Base-by-base conservation (phyloP, 2,113 vertebrate genomes). In the Kobus ellipsiprymnus region DNA sequence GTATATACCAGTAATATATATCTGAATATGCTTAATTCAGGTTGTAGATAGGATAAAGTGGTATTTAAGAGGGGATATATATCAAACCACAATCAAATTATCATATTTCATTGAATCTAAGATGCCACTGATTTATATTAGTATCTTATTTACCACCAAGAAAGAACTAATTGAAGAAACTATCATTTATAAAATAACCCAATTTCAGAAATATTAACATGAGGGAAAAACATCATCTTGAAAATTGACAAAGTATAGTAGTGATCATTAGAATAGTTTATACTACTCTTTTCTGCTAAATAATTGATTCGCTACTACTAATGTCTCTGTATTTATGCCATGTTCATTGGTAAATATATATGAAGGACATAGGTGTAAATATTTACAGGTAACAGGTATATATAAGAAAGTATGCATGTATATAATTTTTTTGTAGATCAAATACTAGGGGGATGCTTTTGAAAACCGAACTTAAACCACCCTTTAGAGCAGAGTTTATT, bases 141-240 rank as follows among this genome's bases (percentile, higher is more conserved):
- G 14, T 71, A 88, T 57, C 36, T 64, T 84, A 55, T 84, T 94
- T 92, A 77, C 17, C 36, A 52, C 36, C 19, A 74, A 77, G 30
- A 90, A 95, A 95, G 19, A 94, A 55, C 87, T 90, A 67, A 87
- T 78, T 94, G 59, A 95, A 84, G 36, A 55, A 12, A 57, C 21
- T 83, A 50, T 60, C 50, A 87, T 19, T 96, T 97, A 87, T 57
- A 62, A 50, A 9, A 7, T 60, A 44, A 23, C 40, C 46, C 21
- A 94, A 90, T 80, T 94, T 87, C 57, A 84, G 64, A 90, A 94
- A 90, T 71, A 55, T 36, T 82, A 84, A 95, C 40, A 44, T 77
- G 46, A 57, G 1, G 29, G 29, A 19, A 57, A 80, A 90, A 36
- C 15, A 11, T 96, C 67, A 90, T 57, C 60, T 84, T 86, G 57